Percentiles rank a stretch among this genome's conserved stretches.
phyloP scores from a whole-genome alignment of 2,888 invertebrate species.

The Volucella inflata region DNA sequence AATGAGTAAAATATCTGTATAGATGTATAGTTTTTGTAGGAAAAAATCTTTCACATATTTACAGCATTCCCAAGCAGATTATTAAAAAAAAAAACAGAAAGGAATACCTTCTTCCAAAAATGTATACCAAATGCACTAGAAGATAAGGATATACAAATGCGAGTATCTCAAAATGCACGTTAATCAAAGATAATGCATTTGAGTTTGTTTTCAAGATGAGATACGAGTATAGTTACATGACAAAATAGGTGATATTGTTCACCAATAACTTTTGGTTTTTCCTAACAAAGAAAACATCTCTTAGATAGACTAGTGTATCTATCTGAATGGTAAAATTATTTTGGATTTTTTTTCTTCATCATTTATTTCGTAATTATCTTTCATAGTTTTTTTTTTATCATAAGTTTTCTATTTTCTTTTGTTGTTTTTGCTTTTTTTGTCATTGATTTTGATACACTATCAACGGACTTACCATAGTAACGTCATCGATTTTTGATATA shows the following conservation, averaged over 20 bases:
- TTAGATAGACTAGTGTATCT: not conserved
- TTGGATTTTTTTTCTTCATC: conserved; percentile 6
- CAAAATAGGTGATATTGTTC: no score
- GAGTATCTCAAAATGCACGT: conserved; percentile 42
- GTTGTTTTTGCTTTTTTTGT: conserved; percentile 58
- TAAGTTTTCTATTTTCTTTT: conserved; percentile 54
- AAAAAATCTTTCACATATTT: conserved; percentile 51
- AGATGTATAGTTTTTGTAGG: no score
- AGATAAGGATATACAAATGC: conserved; percentile 37
- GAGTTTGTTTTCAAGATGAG: conserved; percentile 79
- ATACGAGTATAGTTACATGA: no score
- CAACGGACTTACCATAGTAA: conserved; percentile 96
- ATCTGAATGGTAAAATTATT: conserved; percentile 22
- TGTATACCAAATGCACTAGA: conserved; percentile 39
- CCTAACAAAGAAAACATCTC: no score
- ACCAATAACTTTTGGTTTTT: no score
- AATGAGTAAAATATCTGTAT: not conserved
- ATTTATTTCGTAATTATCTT: conserved; percentile 32
- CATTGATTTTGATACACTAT: conserved; percentile 76
- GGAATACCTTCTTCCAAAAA: conserved; percentile 54
- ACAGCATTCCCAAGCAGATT: conserved; percentile 72
- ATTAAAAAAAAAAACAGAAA: conserved; percentile 30
- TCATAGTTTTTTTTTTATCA: conserved; percentile 58
- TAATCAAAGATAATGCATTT: conserved; percentile 51
- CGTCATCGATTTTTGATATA: conserved; percentile 99